Base-by-base conservation (phyloP, 2,113 vertebrate species). In the Rhinoderma darwinii region DNA sequence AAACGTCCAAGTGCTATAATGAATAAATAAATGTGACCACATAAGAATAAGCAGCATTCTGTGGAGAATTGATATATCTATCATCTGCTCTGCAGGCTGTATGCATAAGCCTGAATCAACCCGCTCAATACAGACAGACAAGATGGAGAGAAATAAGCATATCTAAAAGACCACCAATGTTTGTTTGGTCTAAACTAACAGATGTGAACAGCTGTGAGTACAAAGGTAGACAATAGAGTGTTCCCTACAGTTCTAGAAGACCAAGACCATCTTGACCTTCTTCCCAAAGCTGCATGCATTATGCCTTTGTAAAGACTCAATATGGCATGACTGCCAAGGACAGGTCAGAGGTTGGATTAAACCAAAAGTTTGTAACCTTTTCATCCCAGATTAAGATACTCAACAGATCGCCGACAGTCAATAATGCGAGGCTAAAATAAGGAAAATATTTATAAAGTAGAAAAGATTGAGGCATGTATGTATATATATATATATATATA, bases 71-170 rank as follows among this genome's bases (percentile, higher is more conserved):
- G 59, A 50, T 12, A 86, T 73, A 81, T 81, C 63, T 80, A 39
- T 86, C 66, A 86, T 82, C 85, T 81, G 66, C 30, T 72, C 25
- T 43, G n/a, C 77, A 82, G 85, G 76, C 66, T 86, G 47, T 74
- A 59, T 86, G 47, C n/a, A 47, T 44, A 17, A 59, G 17, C 15
- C 77, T 82, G 37, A 59, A 86, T 70, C 32, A 56, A 54, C n/a
- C 85, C 44, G 9, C 74, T 50, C 22, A 75, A 51, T 43, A 27
- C 20, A 86, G 41, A 78, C 27, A 68, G 41, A 78, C 27, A 68
- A 68, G 47, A 43, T 2, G 18, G 75, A 30, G 75, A 43, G 63
- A 44, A 63, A 59, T 59, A 51, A 18, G 50, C 44, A 86, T 81
- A 81, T 81, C 47, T 81, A 14, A 14, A 59, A 59, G 4, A 27